A percentile compares a stretch with the other conserved stretches of the same genome.
These are phyloP conservation scores for Ginglymostoma cirratum DNA, from an alignment of 2,113 vertebrate species.

Conservation along the genomic window DNA sequence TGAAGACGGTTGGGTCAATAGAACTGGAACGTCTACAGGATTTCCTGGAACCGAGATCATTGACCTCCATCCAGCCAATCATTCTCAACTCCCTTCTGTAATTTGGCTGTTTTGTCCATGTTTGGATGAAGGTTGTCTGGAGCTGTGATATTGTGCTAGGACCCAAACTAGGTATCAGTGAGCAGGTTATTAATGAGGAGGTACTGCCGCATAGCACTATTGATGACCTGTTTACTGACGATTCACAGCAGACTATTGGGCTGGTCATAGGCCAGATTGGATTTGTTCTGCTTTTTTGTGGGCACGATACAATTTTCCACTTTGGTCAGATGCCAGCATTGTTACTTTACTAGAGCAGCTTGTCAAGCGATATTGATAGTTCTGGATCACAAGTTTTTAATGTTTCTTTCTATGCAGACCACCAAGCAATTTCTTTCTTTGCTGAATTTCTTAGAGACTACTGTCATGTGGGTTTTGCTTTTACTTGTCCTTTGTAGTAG, in stretches of 20 bases:
- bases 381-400: not conserved
- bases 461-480: not conserved
- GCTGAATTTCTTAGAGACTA: not conserved
- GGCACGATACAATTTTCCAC: not conserved
- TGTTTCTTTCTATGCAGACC: not conserved
- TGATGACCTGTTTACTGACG: not conserved
- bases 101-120: not conserved
- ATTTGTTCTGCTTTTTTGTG: not conserved
- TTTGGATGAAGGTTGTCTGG: not conserved
- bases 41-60: not conserved
- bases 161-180: not conserved
- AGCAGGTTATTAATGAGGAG: not conserved
- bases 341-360: not conserved
- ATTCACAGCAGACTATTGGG: not conserved
- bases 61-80: not conserved
- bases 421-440: not conserved
- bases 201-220: not conserved
- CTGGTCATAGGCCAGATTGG: not conserved
- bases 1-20: not conserved
- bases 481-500: not conserved
- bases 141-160: not conserved
- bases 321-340: not conserved
- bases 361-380: not conserved
- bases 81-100: not conserved
- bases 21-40: not conserved